Evolutionary conservation across 2,797 vertebrate species (phyloP), one percentile per base, ranked within the genome.

Genomic region (Esox lucius): DNA sequence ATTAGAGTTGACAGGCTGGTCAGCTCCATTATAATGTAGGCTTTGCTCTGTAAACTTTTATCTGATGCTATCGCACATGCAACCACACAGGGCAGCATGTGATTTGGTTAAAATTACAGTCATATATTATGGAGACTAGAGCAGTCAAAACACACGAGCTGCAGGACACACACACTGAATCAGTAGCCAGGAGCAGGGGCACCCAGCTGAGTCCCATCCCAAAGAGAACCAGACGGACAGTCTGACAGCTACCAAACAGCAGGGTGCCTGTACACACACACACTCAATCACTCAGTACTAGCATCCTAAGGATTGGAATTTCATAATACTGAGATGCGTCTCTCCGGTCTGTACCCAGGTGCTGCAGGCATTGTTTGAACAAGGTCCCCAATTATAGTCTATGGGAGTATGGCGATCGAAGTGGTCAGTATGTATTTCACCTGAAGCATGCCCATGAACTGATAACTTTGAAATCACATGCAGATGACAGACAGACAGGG

Each of bases 41-140:
- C 56, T 71, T 59, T 74, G 53, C 72, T 69, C 35, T 73, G 46
- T 42, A 26, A 5, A 49, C 74, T 84, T 81, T 90, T 81, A 28
- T 33, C 33, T 3, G 31, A 73, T 71, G 49, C 15, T 76, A 75
- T 72, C 84, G 87, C 83, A 80, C 71, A 39, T 8, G 7, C 35
- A 39, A 5, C 4, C 35, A 0, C 49, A 0, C 71, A 84, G 76
- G 78, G n/a, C 78, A 12, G 49, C 66, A 42, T 33, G 77, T 73
- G 75, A 76, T 83, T 81, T 72, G 73, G 75, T 72, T 31, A 66
- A 75, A 68, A 75, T 61, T 83, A 84, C 65, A 59, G 19, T 62
- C 5, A 28, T 24, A 28, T 62, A 62, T 62, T 15, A 35, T 31
- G 64, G 31, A 66, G 24, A 31, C 16, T 31, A 66, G 28, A 26